Evolutionary conservation across 2,888 invertebrate genomes (phyloP), one percentile per base, ranked within the genome.

Genomic region (Kryphioiulus occultus): DNA sequence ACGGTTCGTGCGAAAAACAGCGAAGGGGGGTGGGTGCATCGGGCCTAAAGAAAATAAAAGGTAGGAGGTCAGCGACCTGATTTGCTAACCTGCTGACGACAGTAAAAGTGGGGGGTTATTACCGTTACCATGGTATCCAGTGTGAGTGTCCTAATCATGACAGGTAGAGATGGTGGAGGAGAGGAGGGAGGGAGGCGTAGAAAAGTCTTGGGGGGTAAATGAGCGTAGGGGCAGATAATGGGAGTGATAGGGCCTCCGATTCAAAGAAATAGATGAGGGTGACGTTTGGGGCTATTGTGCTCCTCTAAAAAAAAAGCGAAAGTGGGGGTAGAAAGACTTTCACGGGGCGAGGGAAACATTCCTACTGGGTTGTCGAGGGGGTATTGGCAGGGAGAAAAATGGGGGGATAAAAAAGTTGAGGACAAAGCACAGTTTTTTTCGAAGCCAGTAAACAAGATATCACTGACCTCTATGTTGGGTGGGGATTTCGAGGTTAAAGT

Each of bases 1-100:
- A 68, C 68, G 68, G 68, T 68, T 10, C 26, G 3, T 26, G 68
- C 9, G 26, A 59, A 68, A 59, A 68, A 68, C 68, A 68, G 10
- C 22, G 26, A n/a, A 2, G 10, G 68, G 26, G 30, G 26, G 68
- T 26, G 26, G 68, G 68, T 0, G 68, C 68, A 68, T 68, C 2
- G 12, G 26, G 68, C 12, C 26, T 12, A 68, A 68, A n/a, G n/a
- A 68, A 47, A 68, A 68, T 68, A 68, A 68, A 68, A 68, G 68
- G 68, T 68, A 68, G 68, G 68, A 68, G 68, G 68, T 68, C 68
- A 68, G 68, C 68, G 68, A 68, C 68, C 68, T 68, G 68, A 68
- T 68, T 68, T 68, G 68, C 68, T 68, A 68, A 68, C 68, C 68
- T 68, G 68, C 68, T 68, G 68, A 68, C 68, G 68, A 68, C 68